Base-by-base conservation (phyloP, 2,888 invertebrate genomes). In the Trilocha varians region DNA sequence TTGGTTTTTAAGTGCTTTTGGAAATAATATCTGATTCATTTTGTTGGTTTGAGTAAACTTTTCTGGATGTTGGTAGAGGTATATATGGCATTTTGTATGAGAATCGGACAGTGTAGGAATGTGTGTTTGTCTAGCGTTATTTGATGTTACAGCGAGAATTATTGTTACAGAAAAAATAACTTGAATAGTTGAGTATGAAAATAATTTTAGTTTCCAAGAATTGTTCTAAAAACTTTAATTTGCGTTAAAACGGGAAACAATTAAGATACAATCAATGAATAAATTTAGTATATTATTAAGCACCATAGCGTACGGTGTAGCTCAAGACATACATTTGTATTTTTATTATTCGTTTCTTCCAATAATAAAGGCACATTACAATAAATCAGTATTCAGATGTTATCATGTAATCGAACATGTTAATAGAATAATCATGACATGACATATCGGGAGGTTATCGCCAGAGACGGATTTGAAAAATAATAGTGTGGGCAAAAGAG, bases 381-480 rank as follows among this genome's bases (percentile, higher is more conserved):
- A 63, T 65, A 62, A 59, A 64, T 64, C 55, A 61, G 59, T 57
- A 66, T 65, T 61, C 54, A 43, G 64, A 70, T 65, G 46, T 57
- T 66, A 72, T 72, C 70, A 43, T 36, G 46, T 59, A 62, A 70
- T 70, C 65, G 63, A 63, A 64, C 61, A 62, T 55, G 59, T 66
- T 71, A 69, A 70, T 71, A 64, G 61, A 70, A 70, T 65, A 59
- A 68, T 69, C 67, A 57, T 61, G 60, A 61, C 66, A 59, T 52
- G 59, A 59, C 58, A 53, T 50, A 57, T 57, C 48, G 50, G 52
- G 13, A 9, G 16, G 25, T 25, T 25, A 3, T 9, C 6, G 3
- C 5, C 44, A 50, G 53, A 59, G 53, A 57, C 46, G 41, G 36
- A 45, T 40, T 15, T 38, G 39, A 15, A 33, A n/a, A n/a, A n/a